Evolutionary conservation across 2,888 invertebrate species (phyloP).

Genomic region (Strigamia crassipes): DNA sequence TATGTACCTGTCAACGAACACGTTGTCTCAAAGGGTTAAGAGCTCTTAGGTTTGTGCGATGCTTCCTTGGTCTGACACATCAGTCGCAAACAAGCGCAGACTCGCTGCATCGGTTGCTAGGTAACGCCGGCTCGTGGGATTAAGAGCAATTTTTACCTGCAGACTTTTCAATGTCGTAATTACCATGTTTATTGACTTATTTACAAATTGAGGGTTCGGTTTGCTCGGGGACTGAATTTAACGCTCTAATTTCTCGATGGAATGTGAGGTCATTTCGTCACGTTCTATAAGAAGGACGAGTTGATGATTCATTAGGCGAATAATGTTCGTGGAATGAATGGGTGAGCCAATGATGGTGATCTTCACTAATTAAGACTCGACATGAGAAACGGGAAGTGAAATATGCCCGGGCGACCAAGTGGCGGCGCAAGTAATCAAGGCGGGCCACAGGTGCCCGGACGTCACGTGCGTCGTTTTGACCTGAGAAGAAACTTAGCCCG

Average conservation of each 20-base stretch:
- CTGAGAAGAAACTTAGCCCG: constrained; percentile 38
- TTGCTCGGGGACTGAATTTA: background rate
- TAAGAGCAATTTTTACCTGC: background rate
- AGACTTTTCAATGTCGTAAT: constrained; percentile 12
- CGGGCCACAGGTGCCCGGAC: constrained; percentile 33
- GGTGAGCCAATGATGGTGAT: constrained; percentile 36
- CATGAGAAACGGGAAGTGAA: constrained; percentile 39
- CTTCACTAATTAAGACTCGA: constrained; percentile 13
- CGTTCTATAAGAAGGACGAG: background rate
- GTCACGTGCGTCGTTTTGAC: constrained; percentile 31
- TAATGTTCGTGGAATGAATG: constrained; percentile 40
- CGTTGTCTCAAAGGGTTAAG: constrained; percentile 45
- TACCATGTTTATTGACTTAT: constrained; percentile 30
- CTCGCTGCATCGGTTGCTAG: background rate
- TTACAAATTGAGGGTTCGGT: background rate
- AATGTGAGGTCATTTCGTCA: constrained; percentile 28
- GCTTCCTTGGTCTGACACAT: constrained; percentile 35
- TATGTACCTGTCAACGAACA: constrained; percentile 43
- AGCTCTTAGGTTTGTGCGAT: constrained; percentile 27
- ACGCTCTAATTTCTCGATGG: background rate
- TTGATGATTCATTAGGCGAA: constrained; percentile 32
- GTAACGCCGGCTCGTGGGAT: constrained; percentile 9
- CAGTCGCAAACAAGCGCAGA: background rate
- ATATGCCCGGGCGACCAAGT: constrained; percentile 23
- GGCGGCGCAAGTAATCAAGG: constrained; percentile 14